Base-by-base conservation (phyloP, 2,113 vertebrate genomes). In the Protobothrops mucrosquamatus region DNA sequence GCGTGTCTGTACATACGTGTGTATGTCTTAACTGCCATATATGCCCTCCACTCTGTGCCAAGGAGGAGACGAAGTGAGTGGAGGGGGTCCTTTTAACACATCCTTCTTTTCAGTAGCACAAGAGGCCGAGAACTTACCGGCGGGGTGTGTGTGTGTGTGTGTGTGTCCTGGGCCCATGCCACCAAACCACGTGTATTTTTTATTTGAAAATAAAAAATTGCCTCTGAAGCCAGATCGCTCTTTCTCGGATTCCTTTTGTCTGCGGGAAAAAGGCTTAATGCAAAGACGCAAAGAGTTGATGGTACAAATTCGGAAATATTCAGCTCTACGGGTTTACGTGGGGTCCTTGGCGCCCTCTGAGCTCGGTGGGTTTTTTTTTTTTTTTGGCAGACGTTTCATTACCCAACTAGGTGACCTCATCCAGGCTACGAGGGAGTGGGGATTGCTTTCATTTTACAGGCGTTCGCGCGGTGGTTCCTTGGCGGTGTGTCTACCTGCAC, bases 171-270 rank as follows among this genome's bases (percentile, higher is more conserved):
- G 22, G 55, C 91, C 64, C 56, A 89, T 89, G 52, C 54, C 89
- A 91, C 87, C 93, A 59, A 93, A 91, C 90, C 93, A 46, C 46
- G 64, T 93, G 93, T 89, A 91, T 93, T 93, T 93, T 93, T 91
- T 91, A 93, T 91, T 91, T 93, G 87, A 64, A 85, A 93, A 92
- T 93, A 91, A 51, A 93, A 93, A 93, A 85, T 26, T 7, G 46
- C 90, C 90, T 93, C 87, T 85, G 55, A 93, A 89, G 87, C 87
- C 54, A 61, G 18, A 1, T 5, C 6, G 23, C 18, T 81, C 64
- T 14, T 74, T 89, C 39, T 51, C 3, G 0, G 22, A 52, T 8
- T 88, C 5, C 5, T 1, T 48, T 51, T 15, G 3, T 51, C 26
- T 29, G 46, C 46, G 6, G 46, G 48, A 1, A 9, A 46, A 46